Conservation (phyloP, 2,113 vertebrate genomes). For the Microtus oregoni region DNA sequence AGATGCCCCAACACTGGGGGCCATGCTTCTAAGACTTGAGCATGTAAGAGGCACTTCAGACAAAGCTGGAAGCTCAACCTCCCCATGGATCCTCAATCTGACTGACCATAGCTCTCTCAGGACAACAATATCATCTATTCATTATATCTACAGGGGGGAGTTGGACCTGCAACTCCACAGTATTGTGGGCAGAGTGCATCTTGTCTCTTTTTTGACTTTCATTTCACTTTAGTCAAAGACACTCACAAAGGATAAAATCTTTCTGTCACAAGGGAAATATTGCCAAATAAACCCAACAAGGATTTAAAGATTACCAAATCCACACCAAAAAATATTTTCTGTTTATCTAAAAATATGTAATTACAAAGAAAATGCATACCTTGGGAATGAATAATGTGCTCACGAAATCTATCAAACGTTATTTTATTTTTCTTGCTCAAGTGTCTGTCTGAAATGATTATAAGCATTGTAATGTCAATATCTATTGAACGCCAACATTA, state of each 20-base stretch:
- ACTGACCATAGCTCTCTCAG: neutral
- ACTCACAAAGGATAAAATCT: neutral
- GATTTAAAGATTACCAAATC: constrained; percentile 66
- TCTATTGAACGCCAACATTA: constrained; percentile 36
- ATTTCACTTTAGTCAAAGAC: constrained; percentile 11
- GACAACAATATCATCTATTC: neutral
- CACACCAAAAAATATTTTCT: constrained; percentile 65
- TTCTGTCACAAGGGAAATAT: constrained; percentile 17
- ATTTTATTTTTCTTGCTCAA: constrained; percentile 71
- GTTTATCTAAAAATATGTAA: constrained; percentile 61
- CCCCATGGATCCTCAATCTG: neutral
- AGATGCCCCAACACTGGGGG: neutral
- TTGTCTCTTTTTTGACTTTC: neutral
- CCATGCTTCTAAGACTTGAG: neutral
- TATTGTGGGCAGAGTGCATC: neutral
- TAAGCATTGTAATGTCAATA: constrained; percentile 55
- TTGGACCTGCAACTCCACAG: neutral
- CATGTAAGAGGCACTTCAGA: neutral
- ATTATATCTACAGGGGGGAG: neutral
- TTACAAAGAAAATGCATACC: constrained; percentile 74
- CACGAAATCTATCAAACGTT: constrained; percentile 71
- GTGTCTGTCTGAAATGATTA: constrained; percentile 61
- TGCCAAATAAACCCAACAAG: constrained; percentile 42
- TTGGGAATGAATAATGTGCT: constrained; percentile 72
- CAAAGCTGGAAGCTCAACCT: neutral